Evolutionary conservation across 2,888 invertebrate genomes (phyloP).

Genomic region (Iphiclides podalirius): DNA sequence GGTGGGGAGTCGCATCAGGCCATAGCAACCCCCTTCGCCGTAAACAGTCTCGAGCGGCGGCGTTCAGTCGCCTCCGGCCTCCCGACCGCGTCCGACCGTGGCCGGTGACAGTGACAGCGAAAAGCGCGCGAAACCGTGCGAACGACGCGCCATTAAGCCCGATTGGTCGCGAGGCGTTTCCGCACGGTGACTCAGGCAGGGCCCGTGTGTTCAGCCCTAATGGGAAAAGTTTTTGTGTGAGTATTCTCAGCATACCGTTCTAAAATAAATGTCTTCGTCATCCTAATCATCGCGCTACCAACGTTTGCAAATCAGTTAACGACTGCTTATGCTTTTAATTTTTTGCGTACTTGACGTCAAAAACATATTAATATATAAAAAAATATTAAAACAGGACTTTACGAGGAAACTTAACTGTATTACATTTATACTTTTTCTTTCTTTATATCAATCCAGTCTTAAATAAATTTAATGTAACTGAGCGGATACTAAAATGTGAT

Average conservation of each 20-base stretch:
- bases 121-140: conserved; percentile 16
- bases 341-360: too few relatives aligned
- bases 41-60: not conserved
- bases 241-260: conserved; percentile 32
- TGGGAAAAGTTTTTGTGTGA: conserved; percentile 62
- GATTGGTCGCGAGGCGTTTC: conserved; percentile 9
- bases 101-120: not conserved
- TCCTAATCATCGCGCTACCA: not conserved
- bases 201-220: conserved; percentile 24
- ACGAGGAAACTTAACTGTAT: too few relatives aligned
- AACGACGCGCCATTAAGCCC: not conserved
- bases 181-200: conserved; percentile 16
- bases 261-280: not conserved
- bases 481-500: too few relatives aligned
- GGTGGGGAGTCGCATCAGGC: conserved; percentile 1
- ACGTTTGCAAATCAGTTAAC: not conserved
- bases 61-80: conserved; percentile 15
- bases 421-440: too few relatives aligned
- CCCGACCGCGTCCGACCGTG: conserved; percentile 11
- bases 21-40: conserved; percentile 19
- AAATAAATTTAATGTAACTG: too few relatives aligned
- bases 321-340: too few relatives aligned
- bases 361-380: too few relatives aligned
- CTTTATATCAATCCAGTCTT: too few relatives aligned
- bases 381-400: too few relatives aligned